These are phyloP conservation scores for Nasonovia ribisnigri DNA, from an alignment of 2,888 invertebrate genomes.

Conservation along the genomic window DNA sequence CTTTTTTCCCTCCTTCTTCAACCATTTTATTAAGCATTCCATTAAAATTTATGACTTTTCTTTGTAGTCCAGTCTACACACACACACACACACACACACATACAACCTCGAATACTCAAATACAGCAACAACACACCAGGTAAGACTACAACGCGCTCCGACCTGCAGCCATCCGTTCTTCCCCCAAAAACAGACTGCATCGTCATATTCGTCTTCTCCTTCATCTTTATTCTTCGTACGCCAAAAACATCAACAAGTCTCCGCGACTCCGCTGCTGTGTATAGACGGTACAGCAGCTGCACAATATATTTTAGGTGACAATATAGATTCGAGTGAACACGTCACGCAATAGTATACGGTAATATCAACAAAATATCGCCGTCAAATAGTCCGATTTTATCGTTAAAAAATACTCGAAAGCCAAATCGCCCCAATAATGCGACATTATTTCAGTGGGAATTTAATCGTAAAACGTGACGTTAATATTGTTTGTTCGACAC, in stretches of 20 bases:
- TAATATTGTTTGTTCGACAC: not conserved
- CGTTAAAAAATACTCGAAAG: not conserved
- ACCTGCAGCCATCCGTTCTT: not conserved
- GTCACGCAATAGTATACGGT: not conserved
- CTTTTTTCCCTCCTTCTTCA: slow-evolving; percentile 25
- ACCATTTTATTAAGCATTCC: slow-evolving; percentile 61
- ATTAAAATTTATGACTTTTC: slow-evolving; percentile 65
- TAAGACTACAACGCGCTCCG: not conserved
- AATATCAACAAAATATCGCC: not conserved
- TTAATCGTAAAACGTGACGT: not conserved
- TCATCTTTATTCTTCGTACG: not conserved
- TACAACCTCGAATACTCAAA: not conserved
- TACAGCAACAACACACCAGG: not conserved
- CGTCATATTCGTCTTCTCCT: not conserved
- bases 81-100: slow-evolving; percentile 43
- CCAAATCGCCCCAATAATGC: not conserved
- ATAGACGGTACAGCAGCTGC: not conserved
- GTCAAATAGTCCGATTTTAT: not conserved
- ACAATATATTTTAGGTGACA: not conserved
- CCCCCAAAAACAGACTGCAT: slow-evolving; percentile 21
- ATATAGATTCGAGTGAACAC: not conserved
- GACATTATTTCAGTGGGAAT: not conserved
- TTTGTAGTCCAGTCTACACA: slow-evolving; percentile 59
- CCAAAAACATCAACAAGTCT: not conserved
- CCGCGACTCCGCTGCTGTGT: not conserved